These are phyloP conservation scores for Bufotes viridis DNA, from an alignment of 2,797 vertebrate genomes.

Conservation along the genomic window DNA sequence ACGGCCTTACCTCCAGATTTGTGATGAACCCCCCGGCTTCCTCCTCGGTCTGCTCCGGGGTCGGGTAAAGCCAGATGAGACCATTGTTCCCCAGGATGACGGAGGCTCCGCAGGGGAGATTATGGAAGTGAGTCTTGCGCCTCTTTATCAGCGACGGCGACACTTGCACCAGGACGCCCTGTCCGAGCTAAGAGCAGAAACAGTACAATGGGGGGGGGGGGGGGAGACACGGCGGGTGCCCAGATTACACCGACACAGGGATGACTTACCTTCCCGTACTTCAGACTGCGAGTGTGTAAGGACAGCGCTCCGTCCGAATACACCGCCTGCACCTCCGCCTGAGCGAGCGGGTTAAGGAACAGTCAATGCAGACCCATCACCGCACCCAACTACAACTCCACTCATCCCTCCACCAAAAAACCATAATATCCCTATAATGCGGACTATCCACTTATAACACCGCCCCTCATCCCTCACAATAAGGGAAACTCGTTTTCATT, in stretches of 20 bases:
- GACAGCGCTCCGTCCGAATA: constrained; percentile 93
- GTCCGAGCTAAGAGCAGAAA: constrained; percentile 81
- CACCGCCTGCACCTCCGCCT: constrained; percentile 97
- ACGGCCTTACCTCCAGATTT: constrained; percentile 82
- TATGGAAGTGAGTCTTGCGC: constrained; percentile 97
- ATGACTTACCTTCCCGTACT: constrained; percentile 89
- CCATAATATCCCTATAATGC: too few species aligned
- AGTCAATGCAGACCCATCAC: too few species aligned
- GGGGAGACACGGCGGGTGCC: too few species aligned
- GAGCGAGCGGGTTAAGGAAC: constrained; percentile 72
- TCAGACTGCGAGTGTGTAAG: constrained; percentile 94
- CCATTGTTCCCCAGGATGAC: constrained; percentile 95
- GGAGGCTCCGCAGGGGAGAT: constrained; percentile 91
- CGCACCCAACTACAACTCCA: too few species aligned
- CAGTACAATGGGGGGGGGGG: neutral
- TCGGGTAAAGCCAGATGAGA: constrained; percentile 95
- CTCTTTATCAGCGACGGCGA: constrained; percentile 94
- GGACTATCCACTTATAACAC: too few species aligned
- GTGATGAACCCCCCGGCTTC: constrained; percentile 89
- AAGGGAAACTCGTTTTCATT: too few species aligned
- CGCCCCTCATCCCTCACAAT: too few species aligned
- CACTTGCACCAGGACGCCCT: constrained; percentile 92
- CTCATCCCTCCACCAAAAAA: too few species aligned
- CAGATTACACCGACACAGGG: neutral
- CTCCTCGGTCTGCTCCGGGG: constrained; percentile 83